These are phyloP conservation scores for Axis porcinus DNA, from an alignment of 2,113 vertebrate genomes.

Conservation along the genomic window DNA sequence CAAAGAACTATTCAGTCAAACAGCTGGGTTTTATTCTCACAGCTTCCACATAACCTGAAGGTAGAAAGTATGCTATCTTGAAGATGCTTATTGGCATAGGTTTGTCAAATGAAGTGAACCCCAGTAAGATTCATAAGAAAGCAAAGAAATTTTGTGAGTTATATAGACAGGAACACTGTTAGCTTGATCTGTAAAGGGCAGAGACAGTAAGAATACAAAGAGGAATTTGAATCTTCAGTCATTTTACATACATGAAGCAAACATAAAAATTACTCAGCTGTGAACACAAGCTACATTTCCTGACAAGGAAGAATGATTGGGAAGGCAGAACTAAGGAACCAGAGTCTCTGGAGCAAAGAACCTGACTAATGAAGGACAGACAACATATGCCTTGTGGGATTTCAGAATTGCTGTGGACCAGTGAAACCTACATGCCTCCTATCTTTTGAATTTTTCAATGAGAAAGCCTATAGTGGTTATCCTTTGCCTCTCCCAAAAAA, in stretches of 20 bases:
- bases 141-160: background rate
- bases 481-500: background rate
- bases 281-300: background rate
- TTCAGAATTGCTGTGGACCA: background rate
- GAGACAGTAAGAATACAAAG: background rate
- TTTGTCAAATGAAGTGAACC: background rate
- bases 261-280: background rate
- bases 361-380: background rate
- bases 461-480: background rate
- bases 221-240: background rate
- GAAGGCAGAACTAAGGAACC: background rate
- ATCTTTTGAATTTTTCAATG: background rate
- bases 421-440: background rate
- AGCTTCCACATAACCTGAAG: background rate
- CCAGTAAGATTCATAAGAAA: background rate
- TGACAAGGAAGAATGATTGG: background rate
- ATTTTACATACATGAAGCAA: background rate
- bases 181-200: background rate
- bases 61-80: background rate
- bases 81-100: background rate
- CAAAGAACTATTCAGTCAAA: background rate
- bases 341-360: background rate
- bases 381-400: background rate
- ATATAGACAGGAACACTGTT: background rate
- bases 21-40: background rate